Percentiles rank a stretch among this genome's conserved stretches.
phyloP scores from a whole-genome alignment of 1,140 invertebrate species.

The Cyphomyrmex costatus region DNA sequence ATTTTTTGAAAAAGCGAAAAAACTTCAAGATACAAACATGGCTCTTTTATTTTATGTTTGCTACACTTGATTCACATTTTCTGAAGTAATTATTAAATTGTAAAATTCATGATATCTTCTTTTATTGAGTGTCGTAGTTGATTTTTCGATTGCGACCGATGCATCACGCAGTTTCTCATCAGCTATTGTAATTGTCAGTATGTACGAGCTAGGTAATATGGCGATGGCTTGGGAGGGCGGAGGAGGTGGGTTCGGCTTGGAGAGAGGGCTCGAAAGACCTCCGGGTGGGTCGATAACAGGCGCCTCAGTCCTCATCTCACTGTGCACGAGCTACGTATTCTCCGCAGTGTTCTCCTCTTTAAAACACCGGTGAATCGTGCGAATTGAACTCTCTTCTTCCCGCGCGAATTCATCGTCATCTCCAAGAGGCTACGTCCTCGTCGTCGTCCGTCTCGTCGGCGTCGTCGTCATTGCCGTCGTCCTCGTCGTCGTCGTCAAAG shows the following conservation, averaged over 20 bases:
- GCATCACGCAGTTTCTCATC: neutral
- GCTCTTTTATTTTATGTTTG: too few relatives aligned
- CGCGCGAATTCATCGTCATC: neutral
- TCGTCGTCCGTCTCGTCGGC: neutral
- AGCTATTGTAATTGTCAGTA: neutral
- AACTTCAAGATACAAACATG: too few relatives aligned
- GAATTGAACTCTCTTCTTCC: conserved; percentile 17
- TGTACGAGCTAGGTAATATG: conserved; percentile 49
- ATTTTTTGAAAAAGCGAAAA: too few relatives aligned
- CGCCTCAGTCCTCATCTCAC: conserved; percentile 81
- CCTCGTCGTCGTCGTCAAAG: neutral
- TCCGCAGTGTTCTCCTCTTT: conserved; percentile 17
- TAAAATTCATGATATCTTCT: too few relatives aligned
- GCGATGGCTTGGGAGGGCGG: conserved; percentile 34
- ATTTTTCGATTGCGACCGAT: neutral
- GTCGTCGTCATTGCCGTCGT: neutral
- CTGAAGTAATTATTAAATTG: neutral
- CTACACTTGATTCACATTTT: too few relatives aligned
- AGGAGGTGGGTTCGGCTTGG: conserved; percentile 30
- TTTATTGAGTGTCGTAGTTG: too few relatives aligned
- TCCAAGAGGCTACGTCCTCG: too few relatives aligned
- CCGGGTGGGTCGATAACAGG: conserved; percentile 81
- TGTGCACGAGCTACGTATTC: conserved; percentile 71
- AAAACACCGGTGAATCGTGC: neutral
- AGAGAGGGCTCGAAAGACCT: conserved; percentile 55